These are phyloP conservation scores for Vesta saturnalis DNA, from an alignment of 2,888 invertebrate species.

Conservation along the genomic window DNA sequence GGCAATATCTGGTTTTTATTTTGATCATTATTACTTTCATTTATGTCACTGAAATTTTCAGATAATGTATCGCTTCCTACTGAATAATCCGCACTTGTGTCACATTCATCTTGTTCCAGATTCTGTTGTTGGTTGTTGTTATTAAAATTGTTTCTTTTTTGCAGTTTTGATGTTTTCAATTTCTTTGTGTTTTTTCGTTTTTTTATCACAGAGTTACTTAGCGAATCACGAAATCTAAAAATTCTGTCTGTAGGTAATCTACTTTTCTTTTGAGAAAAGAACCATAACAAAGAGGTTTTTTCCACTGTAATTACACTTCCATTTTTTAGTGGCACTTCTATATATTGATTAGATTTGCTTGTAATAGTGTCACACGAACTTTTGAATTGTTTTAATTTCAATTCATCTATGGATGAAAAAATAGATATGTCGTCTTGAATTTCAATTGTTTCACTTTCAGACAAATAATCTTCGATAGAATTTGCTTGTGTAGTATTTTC, in stretches of 20 bases:
- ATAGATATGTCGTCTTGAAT: background rate
- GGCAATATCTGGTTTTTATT: background rate
- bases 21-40: background rate
- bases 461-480: too few species aligned
- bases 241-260: background rate
- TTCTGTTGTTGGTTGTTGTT: background rate
- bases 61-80: background rate
- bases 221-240: background rate
- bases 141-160: background rate
- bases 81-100: background rate
- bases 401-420: background rate
- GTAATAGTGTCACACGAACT: background rate
- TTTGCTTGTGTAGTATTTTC: background rate
- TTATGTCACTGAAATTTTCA: background rate
- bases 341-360: background rate
- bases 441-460: background rate
- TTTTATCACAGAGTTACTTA: background rate
- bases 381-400: constrained; percentile 3
- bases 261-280: background rate
- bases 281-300: background rate
- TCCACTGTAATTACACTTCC: background rate
- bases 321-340: background rate
- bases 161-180: constrained; percentile 1
- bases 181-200: background rate
- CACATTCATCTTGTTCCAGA: background rate